Evolutionary conservation across 2,113 vertebrate genomes (phyloP).

Genomic region (Melospiza georgiana): DNA sequence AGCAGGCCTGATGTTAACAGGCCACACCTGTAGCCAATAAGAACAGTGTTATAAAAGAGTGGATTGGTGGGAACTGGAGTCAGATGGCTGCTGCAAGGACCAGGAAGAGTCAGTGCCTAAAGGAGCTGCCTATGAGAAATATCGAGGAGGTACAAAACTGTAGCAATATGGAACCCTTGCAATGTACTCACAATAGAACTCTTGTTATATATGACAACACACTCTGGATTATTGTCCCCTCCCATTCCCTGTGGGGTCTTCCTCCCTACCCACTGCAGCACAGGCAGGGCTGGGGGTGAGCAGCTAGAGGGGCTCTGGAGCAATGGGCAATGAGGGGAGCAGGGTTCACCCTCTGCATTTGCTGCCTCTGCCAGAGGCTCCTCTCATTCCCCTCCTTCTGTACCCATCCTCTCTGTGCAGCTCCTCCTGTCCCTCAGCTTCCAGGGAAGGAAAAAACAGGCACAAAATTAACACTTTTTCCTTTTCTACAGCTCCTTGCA

Average conservation of each 20-base stretch:
- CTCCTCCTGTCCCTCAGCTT: neutral
- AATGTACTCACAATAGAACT: no score
- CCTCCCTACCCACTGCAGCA: neutral
- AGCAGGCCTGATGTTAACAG: no score
- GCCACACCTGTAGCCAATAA: no score
- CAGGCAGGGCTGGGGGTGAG: neutral
- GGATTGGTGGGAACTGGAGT: no score
- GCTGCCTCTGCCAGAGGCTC: neutral
- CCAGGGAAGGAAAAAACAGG: neutral
- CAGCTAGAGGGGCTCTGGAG: neutral
- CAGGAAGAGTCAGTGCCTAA: no score
- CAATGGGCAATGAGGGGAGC: accelerated
- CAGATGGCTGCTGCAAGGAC: no score
- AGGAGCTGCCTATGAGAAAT: no score
- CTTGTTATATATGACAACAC: no score
- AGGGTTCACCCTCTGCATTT: neutral
- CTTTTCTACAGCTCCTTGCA: neutral
- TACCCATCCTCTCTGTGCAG: neutral
- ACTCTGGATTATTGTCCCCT: neutral
- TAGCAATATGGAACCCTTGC: no score
- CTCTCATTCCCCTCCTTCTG: neutral
- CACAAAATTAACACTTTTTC: neutral
- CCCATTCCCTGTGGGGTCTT: accelerated
- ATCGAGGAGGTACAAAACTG: no score
- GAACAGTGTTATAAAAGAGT: no score